Evolutionary conservation across 2,113 vertebrate genomes (phyloP).

Genomic region (Tupaia tana): DNA sequence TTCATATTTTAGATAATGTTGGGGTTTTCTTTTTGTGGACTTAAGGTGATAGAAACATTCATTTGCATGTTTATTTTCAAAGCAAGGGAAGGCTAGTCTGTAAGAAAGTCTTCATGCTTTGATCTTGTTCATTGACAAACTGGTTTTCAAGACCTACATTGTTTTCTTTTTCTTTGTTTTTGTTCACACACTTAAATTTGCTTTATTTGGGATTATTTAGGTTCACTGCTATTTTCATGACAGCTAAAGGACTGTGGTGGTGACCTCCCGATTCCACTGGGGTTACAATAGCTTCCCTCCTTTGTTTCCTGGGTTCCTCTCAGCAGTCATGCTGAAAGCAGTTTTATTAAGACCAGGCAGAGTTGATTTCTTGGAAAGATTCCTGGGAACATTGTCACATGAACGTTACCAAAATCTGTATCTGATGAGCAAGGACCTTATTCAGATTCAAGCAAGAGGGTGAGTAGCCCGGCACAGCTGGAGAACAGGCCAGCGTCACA

Average conservation of each 20-base stretch:
- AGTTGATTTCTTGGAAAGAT: slow-evolving; percentile 75
- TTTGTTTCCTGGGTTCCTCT: slow-evolving; percentile 59
- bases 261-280: slow-evolving; percentile 41
- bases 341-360: slow-evolving; percentile 68
- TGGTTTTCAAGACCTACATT: slow-evolving; percentile 64
- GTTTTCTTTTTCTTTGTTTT: slow-evolving; percentile 69
- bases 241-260: slow-evolving; percentile 27
- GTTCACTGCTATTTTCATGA: slow-evolving; percentile 65
- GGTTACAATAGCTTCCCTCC: slow-evolving; percentile 11
- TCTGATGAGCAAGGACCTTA: slow-evolving; percentile 55
- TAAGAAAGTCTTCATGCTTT: slow-evolving; percentile 50
- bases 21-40: slow-evolving; percentile 6
- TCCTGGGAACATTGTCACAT: slow-evolving; percentile 72
- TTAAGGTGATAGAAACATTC: slow-evolving; percentile 15
- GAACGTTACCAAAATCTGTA: slow-evolving; percentile 65
- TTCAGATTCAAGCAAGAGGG: slow-evolving; percentile 34
- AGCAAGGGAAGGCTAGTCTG: neutral
- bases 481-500: neutral
- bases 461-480: slow-evolving; percentile 53
- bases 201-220: slow-evolving; percentile 62
- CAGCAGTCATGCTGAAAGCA: slow-evolving; percentile 57
- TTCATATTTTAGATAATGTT: neutral
- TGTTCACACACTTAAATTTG: slow-evolving; percentile 61
- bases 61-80: slow-evolving; percentile 54
- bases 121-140: slow-evolving; percentile 71